Conservation (phyloP, 1,140 invertebrate genomes). For the Amphibalanus amphitrite region DNA sequence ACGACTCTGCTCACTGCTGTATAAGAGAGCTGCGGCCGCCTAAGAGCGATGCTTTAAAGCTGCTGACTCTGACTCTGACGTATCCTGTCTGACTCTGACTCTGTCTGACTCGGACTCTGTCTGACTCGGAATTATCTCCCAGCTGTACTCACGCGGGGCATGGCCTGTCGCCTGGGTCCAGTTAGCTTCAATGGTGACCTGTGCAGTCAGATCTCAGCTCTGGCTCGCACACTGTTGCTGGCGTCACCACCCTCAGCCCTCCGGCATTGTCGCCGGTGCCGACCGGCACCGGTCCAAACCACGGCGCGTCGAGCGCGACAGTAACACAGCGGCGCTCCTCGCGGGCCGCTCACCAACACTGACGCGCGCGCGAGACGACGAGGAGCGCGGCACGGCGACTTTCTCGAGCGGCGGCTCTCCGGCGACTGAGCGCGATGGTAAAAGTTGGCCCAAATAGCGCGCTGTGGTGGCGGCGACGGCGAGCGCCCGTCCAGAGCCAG, state of each 20-base stretch:
- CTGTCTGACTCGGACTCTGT: too few relatives aligned
- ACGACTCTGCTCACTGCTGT: too few relatives aligned
- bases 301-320: too few relatives aligned
- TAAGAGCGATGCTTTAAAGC: too few relatives aligned
- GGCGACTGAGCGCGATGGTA: not conserved
- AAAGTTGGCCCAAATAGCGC: constrained; percentile 1
- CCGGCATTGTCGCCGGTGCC: not conserved
- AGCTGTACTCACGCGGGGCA: not conserved
- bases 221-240: not conserved
- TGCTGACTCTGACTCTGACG: too few relatives aligned
- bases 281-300: too few relatives aligned
- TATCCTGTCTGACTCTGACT: too few relatives aligned
- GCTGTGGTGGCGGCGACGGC: too few relatives aligned
- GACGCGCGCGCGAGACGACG: not conserved
- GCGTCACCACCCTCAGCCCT: not conserved
- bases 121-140: not conserved
- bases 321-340: too few relatives aligned
- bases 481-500: too few relatives aligned
- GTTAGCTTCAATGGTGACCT: not conserved
- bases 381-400: not conserved
- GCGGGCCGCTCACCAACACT: not conserved
- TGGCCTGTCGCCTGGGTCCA: not conserved
- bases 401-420: not conserved
- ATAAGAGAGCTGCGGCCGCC: too few relatives aligned
- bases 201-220: too few relatives aligned